These are phyloP conservation scores for Cichlasoma orientale DNA, from an alignment of 2,797 vertebrate genomes.

Conservation along the genomic window DNA sequence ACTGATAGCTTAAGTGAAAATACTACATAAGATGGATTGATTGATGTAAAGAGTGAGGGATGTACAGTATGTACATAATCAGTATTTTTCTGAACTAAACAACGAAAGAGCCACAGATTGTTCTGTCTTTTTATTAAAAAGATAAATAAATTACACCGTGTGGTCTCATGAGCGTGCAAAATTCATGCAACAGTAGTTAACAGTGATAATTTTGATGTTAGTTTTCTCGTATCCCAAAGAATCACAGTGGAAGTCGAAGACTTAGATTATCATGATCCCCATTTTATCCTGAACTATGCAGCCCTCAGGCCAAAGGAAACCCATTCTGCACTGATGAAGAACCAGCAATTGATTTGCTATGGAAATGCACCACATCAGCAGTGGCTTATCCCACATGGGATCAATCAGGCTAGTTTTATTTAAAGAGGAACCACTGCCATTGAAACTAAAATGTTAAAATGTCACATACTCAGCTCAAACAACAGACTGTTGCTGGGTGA, in stretches of 20 bases:
- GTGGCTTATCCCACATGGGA: constrained; percentile 49
- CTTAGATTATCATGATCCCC: not conserved
- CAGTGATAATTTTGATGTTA: not conserved
- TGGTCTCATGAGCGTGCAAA: not conserved
- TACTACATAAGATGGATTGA: not conserved
- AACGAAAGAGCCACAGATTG: not conserved
- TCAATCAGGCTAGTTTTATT: constrained; percentile 57
- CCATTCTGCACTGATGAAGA: constrained; percentile 49
- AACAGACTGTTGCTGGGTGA: not conserved
- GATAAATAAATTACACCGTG: not conserved
- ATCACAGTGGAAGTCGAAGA: not conserved
- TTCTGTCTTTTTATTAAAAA: not conserved
- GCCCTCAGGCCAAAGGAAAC: constrained; percentile 20
- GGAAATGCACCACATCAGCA: constrained; percentile 61
- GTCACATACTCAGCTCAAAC: not conserved
- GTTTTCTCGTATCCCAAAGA: not conserved
- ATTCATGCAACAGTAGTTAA: not conserved
- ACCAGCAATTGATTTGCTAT: constrained; percentile 58
- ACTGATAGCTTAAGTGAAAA: not conserved
- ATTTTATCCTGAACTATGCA: constrained; percentile 6
- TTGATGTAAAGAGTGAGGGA: not conserved
- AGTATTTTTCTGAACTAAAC: not conserved
- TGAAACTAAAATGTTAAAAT: not conserved
- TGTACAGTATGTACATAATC: not conserved
- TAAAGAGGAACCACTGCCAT: constrained; percentile 16